Conservation (phyloP, 2,797 vertebrate genomes). For the Falco peregrinus region DNA sequence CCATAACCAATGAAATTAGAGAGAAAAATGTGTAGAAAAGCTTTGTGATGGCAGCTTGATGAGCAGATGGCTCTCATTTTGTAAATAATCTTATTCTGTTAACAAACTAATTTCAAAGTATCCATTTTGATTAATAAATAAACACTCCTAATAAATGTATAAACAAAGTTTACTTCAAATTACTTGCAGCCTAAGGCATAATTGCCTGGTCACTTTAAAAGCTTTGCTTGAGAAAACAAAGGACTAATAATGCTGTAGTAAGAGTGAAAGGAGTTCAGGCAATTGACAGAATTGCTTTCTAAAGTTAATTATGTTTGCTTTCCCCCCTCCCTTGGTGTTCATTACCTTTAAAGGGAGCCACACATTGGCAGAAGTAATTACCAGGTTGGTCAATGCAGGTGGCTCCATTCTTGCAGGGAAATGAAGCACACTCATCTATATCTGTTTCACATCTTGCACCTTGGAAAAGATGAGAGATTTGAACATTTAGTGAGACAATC, state of each 20-base stretch:
- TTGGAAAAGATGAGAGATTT: conserved; percentile 71
- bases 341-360: conserved; percentile 92
- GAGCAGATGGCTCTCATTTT: background rate
- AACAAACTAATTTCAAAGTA: background rate
- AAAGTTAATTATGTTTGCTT: conserved; percentile 88
- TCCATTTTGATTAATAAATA: background rate
- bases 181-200: background rate
- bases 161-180: conserved; percentile 32
- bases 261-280: conserved; percentile 79
- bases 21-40: background rate
- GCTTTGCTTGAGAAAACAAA: conserved; percentile 71
- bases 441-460: conserved; percentile 80
- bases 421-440: conserved; percentile 82
- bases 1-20: background rate
- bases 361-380: conserved; percentile 90
- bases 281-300: conserved; percentile 84
- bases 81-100: background rate
- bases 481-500: conserved; percentile 23
- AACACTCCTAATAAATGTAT: background rate
- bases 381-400: conserved; percentile 86
- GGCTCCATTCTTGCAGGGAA: conserved; percentile 84
- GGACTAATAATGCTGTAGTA: conserved; percentile 70
- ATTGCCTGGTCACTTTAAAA: conserved; percentile 41
- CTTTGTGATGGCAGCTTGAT: background rate
- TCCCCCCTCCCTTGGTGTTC: conserved; percentile 79